Evolutionary conservation across 2,113 vertebrate genomes (phyloP).

Genomic region (Dolichotis patagonum): DNA sequence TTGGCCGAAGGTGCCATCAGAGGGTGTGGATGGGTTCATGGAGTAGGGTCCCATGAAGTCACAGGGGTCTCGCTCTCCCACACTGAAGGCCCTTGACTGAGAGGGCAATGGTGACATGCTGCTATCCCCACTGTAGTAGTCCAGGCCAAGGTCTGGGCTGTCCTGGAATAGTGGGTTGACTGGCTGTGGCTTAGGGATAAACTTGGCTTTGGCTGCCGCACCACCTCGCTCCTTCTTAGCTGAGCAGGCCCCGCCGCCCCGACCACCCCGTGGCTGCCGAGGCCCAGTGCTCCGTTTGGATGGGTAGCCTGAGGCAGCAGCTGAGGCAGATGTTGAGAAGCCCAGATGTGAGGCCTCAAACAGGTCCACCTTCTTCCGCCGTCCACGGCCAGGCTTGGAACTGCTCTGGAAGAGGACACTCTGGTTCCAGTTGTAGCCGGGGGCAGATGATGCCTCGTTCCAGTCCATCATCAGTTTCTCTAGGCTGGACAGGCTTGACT

Average conservation of each 20-base stretch:
- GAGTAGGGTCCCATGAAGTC: conserved; percentile 98
- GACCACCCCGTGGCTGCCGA: conserved; percentile 92
- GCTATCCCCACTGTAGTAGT: conserved; percentile 98
- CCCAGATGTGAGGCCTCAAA: conserved; percentile 91
- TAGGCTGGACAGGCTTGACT: conserved; percentile 97
- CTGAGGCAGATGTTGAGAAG: conserved; percentile 92
- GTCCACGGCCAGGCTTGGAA: conserved; percentile 94
- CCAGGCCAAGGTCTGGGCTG: conserved; percentile 91
- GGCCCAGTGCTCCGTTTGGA: conserved; percentile 93
- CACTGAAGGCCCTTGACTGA: conserved; percentile 92
- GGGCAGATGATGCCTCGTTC: conserved; percentile 95
- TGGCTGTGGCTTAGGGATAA: conserved; percentile 89
- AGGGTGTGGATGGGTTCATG: conserved; percentile 96
- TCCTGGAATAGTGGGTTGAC: conserved; percentile 95
- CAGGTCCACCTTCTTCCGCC: conserved; percentile 95
- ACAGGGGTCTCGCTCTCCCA: conserved; percentile 93
- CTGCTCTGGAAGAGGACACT: conserved; percentile 97
- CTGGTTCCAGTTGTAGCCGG: conserved; percentile 99
- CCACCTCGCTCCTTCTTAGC: conserved; percentile 95
- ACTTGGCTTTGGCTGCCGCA: conserved; percentile 89
- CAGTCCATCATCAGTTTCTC: conserved; percentile 99
- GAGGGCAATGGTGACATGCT: conserved; percentile 97
- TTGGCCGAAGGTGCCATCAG: conserved; percentile 95
- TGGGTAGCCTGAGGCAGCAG: conserved; percentile 92
- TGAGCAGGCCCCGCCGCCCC: conserved; percentile 91